phyloP scores from a whole-genome alignment of 2,797 vertebrate genomes.

The Lacerta agilis region DNA sequence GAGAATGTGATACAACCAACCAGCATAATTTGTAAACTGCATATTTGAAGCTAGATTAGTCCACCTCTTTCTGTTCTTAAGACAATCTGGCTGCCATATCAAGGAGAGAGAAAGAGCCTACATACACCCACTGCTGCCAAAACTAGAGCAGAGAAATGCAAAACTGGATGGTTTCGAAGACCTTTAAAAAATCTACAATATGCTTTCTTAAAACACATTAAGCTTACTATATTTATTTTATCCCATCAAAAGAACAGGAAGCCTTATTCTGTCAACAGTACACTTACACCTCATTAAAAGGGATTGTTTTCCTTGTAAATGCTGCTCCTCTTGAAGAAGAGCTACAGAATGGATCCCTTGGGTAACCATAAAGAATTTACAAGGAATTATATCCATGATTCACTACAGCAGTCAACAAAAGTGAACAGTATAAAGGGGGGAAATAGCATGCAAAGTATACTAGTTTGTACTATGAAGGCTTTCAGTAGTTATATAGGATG shows the following conservation, averaged over 20 bases:
- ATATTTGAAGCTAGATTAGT: neutral
- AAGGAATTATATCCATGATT: neutral
- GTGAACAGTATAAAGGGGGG: slow-evolving; percentile 41
- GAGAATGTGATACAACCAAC: neutral
- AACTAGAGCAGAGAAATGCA: neutral
- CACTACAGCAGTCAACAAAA: slow-evolving; percentile 36
- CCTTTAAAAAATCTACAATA: neutral
- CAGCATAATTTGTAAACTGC: neutral
- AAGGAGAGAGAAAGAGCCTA: neutral
- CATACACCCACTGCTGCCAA: neutral
- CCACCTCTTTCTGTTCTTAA: neutral
- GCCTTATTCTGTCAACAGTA: slow-evolving; percentile 6
- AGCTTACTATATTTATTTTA: neutral
- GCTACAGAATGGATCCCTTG: neutral
- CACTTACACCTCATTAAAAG: neutral
- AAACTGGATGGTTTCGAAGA: neutral
- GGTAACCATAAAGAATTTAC: slow-evolving; percentile 23
- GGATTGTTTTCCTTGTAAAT: neutral
- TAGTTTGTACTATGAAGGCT: neutral
- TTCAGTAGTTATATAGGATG: neutral
- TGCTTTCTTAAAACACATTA: neutral
- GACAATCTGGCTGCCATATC: neutral
- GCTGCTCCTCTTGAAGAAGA: slow-evolving; percentile 33
- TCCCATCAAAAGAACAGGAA: neutral
- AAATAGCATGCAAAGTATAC: neutral